Conservation (phyloP, 2,797 vertebrate genomes). For the Sebastes melanostomus region DNA sequence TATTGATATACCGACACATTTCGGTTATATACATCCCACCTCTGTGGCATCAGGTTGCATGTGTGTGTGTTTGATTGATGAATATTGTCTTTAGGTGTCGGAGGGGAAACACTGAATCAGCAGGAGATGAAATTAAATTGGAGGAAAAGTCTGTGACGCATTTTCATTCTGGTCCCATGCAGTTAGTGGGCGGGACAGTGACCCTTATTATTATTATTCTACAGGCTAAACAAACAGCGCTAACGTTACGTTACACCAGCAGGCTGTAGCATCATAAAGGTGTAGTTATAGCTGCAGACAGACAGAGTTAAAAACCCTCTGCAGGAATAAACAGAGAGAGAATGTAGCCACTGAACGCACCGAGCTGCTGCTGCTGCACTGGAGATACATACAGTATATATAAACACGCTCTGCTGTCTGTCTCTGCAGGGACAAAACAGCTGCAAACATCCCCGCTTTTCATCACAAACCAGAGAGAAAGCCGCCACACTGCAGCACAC, state of each 20-base stretch:
- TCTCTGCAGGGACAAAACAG: conserved; percentile 1
- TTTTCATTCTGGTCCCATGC: conserved; percentile 63
- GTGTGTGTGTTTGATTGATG: neutral
- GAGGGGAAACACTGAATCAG: neutral
- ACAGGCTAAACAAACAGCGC: conserved; percentile 45
- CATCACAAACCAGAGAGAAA: conserved; percentile 11
- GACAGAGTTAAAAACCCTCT: neutral
- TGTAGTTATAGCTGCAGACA: neutral
- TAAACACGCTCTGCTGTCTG: conserved; percentile 48
- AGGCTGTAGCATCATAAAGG: neutral
- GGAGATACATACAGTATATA: conserved; percentile 30
- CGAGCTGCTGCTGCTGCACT: conserved; percentile 42
- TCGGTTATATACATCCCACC: neutral
- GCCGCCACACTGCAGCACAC: neutral
- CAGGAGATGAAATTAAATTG: conserved; percentile 11
- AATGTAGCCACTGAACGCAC: conserved; percentile 36
- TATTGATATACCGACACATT: no score
- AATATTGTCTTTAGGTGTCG: neutral
- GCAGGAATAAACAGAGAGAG: conserved; percentile 21
- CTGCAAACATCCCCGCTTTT: neutral
- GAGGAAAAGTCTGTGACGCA: conserved; percentile 71
- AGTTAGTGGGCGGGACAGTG: conserved; percentile 73
- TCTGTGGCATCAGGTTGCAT: neutral
- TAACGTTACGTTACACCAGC: conserved; percentile 5
- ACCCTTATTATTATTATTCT: neutral